Evolutionary conservation across 2,797 vertebrate genomes (phyloP).

Genomic region (Tympanoctomys barrerae): DNA sequence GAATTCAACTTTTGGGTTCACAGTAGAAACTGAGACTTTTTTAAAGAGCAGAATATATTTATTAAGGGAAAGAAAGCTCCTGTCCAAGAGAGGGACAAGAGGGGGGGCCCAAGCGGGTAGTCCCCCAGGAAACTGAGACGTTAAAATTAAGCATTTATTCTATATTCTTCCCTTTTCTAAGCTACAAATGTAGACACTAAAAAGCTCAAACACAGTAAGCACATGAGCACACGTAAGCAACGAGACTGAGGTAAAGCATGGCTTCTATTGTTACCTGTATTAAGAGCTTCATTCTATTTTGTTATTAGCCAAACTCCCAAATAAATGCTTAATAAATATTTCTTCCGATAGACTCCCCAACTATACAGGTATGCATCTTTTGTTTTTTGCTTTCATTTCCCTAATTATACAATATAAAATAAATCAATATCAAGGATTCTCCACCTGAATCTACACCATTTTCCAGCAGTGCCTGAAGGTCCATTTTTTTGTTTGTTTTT

Average conservation of each 20-base stretch:
- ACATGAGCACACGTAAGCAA: not conserved
- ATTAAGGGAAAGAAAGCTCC: too few species aligned
- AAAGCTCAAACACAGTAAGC: conserved; percentile 4
- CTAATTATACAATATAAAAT: not conserved
- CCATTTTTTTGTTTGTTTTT: too few species aligned
- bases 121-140: not conserved
- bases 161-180: conserved; percentile 40
- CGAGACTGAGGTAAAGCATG: not conserved
- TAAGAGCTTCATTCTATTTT: not conserved
- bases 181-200: not conserved
- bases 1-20: conserved; percentile 54
- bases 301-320: not conserved
- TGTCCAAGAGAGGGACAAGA: too few species aligned
- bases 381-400: not conserved
- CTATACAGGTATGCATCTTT: not conserved
- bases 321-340: not conserved
- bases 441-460: not conserved
- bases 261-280: not conserved
- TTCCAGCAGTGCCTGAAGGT: not conserved
- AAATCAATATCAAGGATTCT: not conserved
- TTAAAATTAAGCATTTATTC: conserved; percentile 57
- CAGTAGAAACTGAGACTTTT: not conserved
- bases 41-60: too few species aligned
- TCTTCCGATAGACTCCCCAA: not conserved
- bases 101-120: too few species aligned